Base-by-base conservation (phyloP, 2,113 vertebrate genomes). In the Herpailurus yagouaroundi region DNA sequence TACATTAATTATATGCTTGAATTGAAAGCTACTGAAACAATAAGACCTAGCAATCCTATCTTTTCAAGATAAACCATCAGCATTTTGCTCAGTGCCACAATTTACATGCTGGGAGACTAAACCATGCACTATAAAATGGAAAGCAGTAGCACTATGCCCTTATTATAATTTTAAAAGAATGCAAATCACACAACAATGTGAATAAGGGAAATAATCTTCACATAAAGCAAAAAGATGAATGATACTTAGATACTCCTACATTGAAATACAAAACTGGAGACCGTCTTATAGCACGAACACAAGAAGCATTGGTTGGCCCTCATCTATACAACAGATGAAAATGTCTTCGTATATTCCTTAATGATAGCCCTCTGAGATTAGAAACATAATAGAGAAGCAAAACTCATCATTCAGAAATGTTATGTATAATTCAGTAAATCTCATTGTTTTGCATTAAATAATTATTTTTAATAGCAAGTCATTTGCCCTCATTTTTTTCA, bases 61-160 rank as follows among this genome's bases (percentile, higher is more conserved):
- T 71, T 93, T 97, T 93, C 79, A 97, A 27, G 89, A 89, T 74
- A 96, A 98, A 97, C 94, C 6, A 29, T 63, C 63, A 95, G 8
- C 31, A 95, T 93, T 96, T 91, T 83, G 48, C 87, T 95, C 83
- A 55, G 95, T 89, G 68, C 0, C 4, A 74, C 23, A 95, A 86
- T 77, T 91, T 14, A 95, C 82, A 96, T 36, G 64, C 33, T 76
- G 71, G 76, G 84, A 96, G 86, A 94, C 94, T 52, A 97, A 76
- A 55, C 2, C 80, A 82, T 63, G 2, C 15, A 68, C 15, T 36
- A 25, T 33, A 68, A 93, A 87, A 38, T 1, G 33, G 9, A 77
- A 79, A 89, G 76, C 25, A 88, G 83, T 81, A 86, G 88, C 7
- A 82, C 73, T 60, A 68, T 23, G 9, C 6, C 36, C 38, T 89